These are phyloP conservation scores for Dendroctonus ponderosae DNA, from an alignment of 1,140 invertebrate species.

Conservation along the genomic window DNA sequence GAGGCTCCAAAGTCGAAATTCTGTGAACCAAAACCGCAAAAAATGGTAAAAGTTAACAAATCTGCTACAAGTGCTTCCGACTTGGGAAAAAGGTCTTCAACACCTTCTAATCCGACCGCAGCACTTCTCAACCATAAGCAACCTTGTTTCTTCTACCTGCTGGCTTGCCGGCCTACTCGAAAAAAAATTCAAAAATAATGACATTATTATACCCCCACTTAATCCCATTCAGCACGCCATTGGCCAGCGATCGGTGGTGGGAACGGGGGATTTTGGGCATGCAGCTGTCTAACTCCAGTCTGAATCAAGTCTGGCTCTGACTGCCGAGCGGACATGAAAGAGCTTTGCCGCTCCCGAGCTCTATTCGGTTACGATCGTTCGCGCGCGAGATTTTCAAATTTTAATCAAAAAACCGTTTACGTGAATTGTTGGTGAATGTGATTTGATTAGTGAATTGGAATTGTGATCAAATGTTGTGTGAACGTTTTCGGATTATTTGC, in stretches of 20 bases:
- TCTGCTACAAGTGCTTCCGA: too few species aligned
- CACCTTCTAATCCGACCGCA: slow-evolving; percentile 22
- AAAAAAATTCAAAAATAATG: slow-evolving; percentile 51
- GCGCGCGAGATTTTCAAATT: background rate
- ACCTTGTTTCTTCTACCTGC: slow-evolving; percentile 37
- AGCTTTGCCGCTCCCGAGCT: slow-evolving; percentile 11
- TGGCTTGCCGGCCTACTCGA: slow-evolving; percentile 40
- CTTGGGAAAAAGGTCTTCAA: background rate
- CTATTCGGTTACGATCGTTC: slow-evolving; percentile 8
- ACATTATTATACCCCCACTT: slow-evolving; percentile 49
- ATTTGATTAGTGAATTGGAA: too few species aligned
- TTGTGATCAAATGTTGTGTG: too few species aligned
- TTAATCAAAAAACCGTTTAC: too few species aligned
- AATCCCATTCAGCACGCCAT: slow-evolving; percentile 35
- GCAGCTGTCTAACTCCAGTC: slow-evolving; percentile 41
- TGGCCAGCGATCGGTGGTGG: slow-evolving; percentile 36
- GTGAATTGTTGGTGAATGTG: too few species aligned
- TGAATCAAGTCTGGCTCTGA: slow-evolving; percentile 35
- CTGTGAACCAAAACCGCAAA: too few species aligned
- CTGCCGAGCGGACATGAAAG: slow-evolving; percentile 9
- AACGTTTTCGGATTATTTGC: too few species aligned
- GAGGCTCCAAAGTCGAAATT: too few species aligned
- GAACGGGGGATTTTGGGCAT: slow-evolving; percentile 37
- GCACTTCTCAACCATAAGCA: slow-evolving; percentile 13
- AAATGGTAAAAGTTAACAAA: too few species aligned